Conservation (phyloP, 2,888 invertebrate species). For the Lasioglossum lativentre region DNA sequence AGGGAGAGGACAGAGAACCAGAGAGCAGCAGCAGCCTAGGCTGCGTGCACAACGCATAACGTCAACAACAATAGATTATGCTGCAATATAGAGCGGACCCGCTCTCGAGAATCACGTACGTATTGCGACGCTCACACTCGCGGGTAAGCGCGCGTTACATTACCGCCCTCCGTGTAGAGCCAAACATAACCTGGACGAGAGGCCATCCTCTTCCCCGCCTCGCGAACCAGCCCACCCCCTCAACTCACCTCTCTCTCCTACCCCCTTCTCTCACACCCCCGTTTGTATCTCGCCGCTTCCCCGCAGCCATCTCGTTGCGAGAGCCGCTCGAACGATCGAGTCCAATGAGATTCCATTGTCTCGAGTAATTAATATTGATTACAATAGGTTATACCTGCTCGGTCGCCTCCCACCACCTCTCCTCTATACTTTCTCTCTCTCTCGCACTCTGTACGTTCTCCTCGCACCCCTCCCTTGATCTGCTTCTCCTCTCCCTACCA, state of each 20-base stretch:
- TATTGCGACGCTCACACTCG: slow-evolving; percentile 70
- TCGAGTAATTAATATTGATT: slow-evolving; percentile 85
- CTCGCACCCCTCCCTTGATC: slow-evolving; percentile 28
- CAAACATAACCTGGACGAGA: slow-evolving; percentile 73
- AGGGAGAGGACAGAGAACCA: not conserved
- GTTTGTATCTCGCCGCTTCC: slow-evolving; percentile 49
- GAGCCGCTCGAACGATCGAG: slow-evolving; percentile 83
- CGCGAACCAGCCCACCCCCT: slow-evolving; percentile 23
- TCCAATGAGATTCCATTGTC: slow-evolving; percentile 85
- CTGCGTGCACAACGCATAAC: slow-evolving; percentile 82
- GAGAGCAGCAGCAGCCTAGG: slow-evolving; percentile 27
- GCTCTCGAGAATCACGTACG: slow-evolving; percentile 69
- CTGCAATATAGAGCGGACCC: slow-evolving; percentile 78
- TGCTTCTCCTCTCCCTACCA: slow-evolving; percentile 34
- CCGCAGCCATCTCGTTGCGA: slow-evolving; percentile 68
- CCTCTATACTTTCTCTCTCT: slow-evolving; percentile 20
- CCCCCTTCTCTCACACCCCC: slow-evolving; percentile 14
- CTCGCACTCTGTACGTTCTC: slow-evolving; percentile 20
- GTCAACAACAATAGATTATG: slow-evolving; percentile 84
- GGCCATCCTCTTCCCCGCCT: slow-evolving; percentile 31
- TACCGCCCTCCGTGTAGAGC: slow-evolving; percentile 68
- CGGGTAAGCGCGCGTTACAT: slow-evolving; percentile 71
- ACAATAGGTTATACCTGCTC: slow-evolving; percentile 83
- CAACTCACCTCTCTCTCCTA: not conserved
- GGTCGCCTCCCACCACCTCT: slow-evolving; percentile 74